These are phyloP conservation scores for Dipodomys ordii DNA, from an alignment of 2,113 vertebrate species.

Conservation along the genomic window DNA sequence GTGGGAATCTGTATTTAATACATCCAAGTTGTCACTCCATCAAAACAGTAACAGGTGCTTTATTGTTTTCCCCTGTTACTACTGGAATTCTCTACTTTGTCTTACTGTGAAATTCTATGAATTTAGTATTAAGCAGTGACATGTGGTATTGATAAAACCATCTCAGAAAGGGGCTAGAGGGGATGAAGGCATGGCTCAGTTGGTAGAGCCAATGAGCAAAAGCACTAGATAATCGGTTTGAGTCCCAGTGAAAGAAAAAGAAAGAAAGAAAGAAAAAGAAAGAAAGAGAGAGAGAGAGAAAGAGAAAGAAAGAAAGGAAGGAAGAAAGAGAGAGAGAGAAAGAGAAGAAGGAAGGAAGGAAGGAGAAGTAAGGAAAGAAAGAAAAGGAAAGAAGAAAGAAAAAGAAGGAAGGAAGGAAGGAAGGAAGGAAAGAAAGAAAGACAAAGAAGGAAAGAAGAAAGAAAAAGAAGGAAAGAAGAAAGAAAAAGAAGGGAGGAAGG, in stretches of 20 bases:
- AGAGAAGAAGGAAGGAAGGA: too few relatives aligned
- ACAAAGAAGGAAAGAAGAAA: too few relatives aligned
- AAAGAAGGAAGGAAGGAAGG: too few relatives aligned
- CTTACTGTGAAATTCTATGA: not conserved
- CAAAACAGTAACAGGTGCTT: not conserved
- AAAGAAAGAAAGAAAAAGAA: too few relatives aligned
- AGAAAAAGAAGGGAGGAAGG: too few relatives aligned
- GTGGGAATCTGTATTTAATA: slow-evolving; percentile 1
- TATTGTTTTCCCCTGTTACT: not conserved
- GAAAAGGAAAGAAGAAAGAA: too few relatives aligned
- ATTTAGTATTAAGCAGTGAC: not conserved
- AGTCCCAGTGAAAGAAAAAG: too few relatives aligned
- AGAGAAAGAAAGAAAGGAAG: too few relatives aligned
- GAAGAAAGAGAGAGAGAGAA: too few relatives aligned
- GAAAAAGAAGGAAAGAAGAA: too few relatives aligned
- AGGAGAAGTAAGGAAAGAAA: too few relatives aligned
- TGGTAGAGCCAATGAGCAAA: not conserved
- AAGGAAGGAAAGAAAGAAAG: too few relatives aligned
- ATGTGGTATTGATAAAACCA: not conserved
- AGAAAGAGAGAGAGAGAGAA: not conserved
- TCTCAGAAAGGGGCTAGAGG: not conserved
- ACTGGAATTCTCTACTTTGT: slow-evolving; percentile 2
- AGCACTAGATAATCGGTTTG: not conserved
- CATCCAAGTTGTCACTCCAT: not conserved
- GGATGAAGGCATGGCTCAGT: not conserved